Percentiles rank a stretch among this genome's conserved stretches.
phyloP scores from a whole-genome alignment of 2,797 vertebrate genomes.

The Galaxias olidus region DNA sequence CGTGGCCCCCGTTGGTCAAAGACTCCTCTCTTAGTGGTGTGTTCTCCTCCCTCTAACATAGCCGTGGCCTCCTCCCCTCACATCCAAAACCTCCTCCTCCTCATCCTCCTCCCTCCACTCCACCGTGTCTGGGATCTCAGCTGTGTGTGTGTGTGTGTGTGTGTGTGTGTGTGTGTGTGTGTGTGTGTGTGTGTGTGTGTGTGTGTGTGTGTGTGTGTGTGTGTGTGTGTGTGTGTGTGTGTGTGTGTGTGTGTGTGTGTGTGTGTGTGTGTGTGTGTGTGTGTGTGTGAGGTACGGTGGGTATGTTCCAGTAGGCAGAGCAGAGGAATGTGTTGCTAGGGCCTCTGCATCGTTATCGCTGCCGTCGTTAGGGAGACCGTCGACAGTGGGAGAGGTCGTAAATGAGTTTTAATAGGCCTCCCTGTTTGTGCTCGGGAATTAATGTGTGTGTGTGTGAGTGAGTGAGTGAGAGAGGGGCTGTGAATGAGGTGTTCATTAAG shows the following conservation, averaged over 20 bases:
- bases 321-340: slow-evolving; percentile 20
- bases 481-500: slow-evolving; percentile 12
- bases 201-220: slow-evolving; percentile 4
- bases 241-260: not conserved
- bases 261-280: slow-evolving; percentile 8
- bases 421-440: slow-evolving; percentile 1
- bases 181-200: slow-evolving; percentile 26
- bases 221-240: slow-evolving; percentile 4
- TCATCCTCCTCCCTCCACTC: slow-evolving; percentile 32
- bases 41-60: slow-evolving; percentile 24
- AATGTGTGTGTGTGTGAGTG: slow-evolving; percentile 16
- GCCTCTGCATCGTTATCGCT: slow-evolving; percentile 33
- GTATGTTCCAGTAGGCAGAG: slow-evolving; percentile 36
- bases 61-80: slow-evolving; percentile 19
- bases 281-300: slow-evolving; percentile 6
- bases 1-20: no score
- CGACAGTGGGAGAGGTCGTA: slow-evolving; percentile 8
- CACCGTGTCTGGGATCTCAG: slow-evolving; percentile 29
- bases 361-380: slow-evolving; percentile 16
- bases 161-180: not conserved
- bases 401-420: slow-evolving; percentile 17
- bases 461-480: not conserved
- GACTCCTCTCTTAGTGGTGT: slow-evolving; percentile 5
- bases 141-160: slow-evolving; percentile 25
- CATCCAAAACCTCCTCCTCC: not conserved